phyloP scores from a whole-genome alignment of 2,888 invertebrate genomes.

The Anoplius nigerrimus region DNA sequence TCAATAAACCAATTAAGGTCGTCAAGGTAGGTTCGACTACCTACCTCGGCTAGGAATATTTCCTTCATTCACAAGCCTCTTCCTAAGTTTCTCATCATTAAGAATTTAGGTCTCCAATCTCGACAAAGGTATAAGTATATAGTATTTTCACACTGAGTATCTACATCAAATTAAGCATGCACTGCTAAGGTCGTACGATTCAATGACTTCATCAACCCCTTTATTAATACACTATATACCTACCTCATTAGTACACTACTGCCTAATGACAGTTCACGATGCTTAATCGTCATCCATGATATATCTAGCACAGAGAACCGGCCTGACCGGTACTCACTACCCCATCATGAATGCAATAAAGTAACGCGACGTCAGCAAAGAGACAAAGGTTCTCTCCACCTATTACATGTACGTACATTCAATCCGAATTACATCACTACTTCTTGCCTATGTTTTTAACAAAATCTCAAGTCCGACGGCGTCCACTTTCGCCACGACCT shows the following conservation, averaged over 20 bases:
- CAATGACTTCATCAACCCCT: constrained; percentile 26
- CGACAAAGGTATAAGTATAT: too few species aligned
- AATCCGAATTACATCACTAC: too few species aligned
- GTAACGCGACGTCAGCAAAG: constrained; percentile 9
- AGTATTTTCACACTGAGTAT: too few species aligned
- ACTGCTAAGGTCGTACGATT: constrained; percentile 9
- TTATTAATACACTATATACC: too few species aligned
- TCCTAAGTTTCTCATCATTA: too few species aligned
- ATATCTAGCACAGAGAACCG: constrained; percentile 6
- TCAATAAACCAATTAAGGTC: constrained; percentile 69
- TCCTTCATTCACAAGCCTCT: too few species aligned
- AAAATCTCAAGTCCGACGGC: too few species aligned
- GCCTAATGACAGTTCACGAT: constrained; percentile 30
- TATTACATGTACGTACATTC: too few species aligned
- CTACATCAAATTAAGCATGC: too few species aligned
- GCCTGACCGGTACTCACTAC: constrained; percentile 9
- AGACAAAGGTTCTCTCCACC: not conserved
- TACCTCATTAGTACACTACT: constrained; percentile 35
- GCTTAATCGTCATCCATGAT: constrained; percentile 22
- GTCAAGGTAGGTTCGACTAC: constrained; percentile 28
- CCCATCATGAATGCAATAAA: constrained; percentile 9
- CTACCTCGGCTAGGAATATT: not conserved
- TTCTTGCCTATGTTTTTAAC: too few species aligned
- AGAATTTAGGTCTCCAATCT: too few species aligned
- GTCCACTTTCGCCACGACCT: too few species aligned